These are phyloP conservation scores for Elaeidobius kamerunicus DNA, from an alignment of 2,888 invertebrate genomes.

Conservation along the genomic window DNA sequence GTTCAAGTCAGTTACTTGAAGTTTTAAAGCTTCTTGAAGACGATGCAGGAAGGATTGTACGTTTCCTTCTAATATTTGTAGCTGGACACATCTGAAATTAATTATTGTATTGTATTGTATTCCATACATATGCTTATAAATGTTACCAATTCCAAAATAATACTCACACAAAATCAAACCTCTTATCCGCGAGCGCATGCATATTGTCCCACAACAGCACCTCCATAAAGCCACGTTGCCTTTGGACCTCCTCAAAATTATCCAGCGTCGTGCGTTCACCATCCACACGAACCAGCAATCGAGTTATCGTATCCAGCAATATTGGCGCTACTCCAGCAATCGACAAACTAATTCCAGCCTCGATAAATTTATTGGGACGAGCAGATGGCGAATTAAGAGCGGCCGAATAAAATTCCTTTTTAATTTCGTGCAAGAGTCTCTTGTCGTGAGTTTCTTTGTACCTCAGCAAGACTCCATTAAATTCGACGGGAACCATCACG, in stretches of 20 bases:
- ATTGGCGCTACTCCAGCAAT: conserved; percentile 35
- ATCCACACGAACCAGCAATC: conserved; percentile 36
- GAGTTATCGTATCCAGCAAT: conserved; percentile 33
- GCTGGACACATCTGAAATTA: conserved; percentile 10
- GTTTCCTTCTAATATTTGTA: conserved; percentile 2
- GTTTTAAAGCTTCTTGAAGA: conserved; percentile 5
- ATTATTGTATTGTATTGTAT: too few species aligned
- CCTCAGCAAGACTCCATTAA: conserved; percentile 38
- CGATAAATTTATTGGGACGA: conserved; percentile 33
- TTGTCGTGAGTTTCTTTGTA: conserved; percentile 37
- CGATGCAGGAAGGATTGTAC: conserved; percentile 2
- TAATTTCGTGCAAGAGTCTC: conserved; percentile 41
- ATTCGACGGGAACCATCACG: conserved; percentile 38
- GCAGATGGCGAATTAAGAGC: conserved; percentile 38
- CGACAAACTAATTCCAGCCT: conserved; percentile 17
- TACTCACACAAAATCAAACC: conserved; percentile 52
- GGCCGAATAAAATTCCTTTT: conserved; percentile 37
- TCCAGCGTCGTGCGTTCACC: conserved; percentile 50
- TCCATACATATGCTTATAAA: not conserved
- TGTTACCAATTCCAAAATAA: not conserved
- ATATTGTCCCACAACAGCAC: conserved; percentile 62
- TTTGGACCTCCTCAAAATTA: conserved; percentile 51
- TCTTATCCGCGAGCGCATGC: conserved; percentile 51
- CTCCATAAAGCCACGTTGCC: conserved; percentile 53
- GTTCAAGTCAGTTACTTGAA: not conserved